These are phyloP conservation scores for Nephrotoma flavescens DNA, from an alignment of 2,888 invertebrate species.

Conservation along the genomic window DNA sequence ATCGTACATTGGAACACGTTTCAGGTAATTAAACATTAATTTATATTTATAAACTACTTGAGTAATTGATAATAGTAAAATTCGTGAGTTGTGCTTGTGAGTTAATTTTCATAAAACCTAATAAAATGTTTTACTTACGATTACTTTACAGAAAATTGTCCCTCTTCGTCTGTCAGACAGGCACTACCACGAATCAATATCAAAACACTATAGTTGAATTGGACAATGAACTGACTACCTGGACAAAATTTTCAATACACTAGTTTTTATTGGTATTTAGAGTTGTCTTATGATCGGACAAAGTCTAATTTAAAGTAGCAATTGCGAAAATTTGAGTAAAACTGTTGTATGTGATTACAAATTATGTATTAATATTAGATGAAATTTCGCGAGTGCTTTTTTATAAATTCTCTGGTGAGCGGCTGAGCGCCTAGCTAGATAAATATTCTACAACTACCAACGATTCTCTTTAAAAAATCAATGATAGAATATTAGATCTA, in stretches of 20 bases:
- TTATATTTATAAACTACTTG: background rate
- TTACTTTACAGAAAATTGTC: background rate
- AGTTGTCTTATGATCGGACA: background rate
- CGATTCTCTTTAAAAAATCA: background rate
- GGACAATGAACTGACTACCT: background rate
- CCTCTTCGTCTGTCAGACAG: background rate
- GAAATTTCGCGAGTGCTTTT: background rate
- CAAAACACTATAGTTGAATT: background rate
- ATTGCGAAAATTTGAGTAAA: background rate
- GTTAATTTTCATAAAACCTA: background rate
- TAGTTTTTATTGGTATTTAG: background rate
- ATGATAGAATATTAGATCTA: background rate
- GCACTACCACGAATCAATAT: background rate
- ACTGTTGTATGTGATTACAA: constrained; percentile 1
- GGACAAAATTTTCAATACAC: background rate
- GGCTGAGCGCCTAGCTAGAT: background rate
- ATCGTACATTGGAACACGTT: constrained; percentile 62
- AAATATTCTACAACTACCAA: background rate
- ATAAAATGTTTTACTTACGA: background rate
- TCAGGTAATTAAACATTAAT: constrained; percentile 40
- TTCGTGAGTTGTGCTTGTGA: background rate
- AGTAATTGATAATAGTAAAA: background rate
- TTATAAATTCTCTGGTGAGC: background rate
- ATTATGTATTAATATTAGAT: background rate
- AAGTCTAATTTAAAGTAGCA: background rate